These are phyloP conservation scores for Leptopilina myrica DNA, from an alignment of 2,888 invertebrate species.

Conservation along the genomic window DNA sequence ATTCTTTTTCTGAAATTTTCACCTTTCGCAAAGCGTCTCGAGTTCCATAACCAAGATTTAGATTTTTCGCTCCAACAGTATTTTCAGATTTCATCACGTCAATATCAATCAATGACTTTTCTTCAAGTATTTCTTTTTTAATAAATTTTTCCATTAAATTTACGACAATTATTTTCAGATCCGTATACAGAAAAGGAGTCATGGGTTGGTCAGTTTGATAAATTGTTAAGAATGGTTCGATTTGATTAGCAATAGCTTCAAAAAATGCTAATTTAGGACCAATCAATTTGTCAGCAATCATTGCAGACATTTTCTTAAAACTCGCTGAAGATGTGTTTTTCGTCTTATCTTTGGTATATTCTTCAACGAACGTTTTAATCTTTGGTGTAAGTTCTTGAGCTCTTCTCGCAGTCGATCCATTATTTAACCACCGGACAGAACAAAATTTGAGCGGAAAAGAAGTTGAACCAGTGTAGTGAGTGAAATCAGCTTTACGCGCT, in stretches of 20 bases:
- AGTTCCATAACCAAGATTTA: slow-evolving; percentile 35
- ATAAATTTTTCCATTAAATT: slow-evolving; percentile 45
- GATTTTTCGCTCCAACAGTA: slow-evolving; percentile 11
- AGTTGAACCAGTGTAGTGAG: slow-evolving; percentile 45
- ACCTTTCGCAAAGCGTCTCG: slow-evolving; percentile 23
- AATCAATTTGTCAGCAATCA: slow-evolving; percentile 15
- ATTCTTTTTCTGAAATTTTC: slow-evolving; percentile 28
- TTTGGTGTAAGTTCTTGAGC: slow-evolving; percentile 51
- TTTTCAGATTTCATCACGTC: slow-evolving; percentile 4
- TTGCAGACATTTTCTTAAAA: background rate
- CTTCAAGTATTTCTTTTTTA: slow-evolving; percentile 38
- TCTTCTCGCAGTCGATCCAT: slow-evolving; percentile 52
- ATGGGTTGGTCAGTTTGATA: slow-evolving; percentile 55
- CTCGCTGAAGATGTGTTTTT: slow-evolving; percentile 19
- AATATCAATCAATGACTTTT: background rate
- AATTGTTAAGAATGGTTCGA: slow-evolving; percentile 54
- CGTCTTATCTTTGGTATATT: slow-evolving; percentile 20
- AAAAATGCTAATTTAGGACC: slow-evolving; percentile 53
- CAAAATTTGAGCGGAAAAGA: slow-evolving; percentile 64
- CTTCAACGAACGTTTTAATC: slow-evolving; percentile 48
- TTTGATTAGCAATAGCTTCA: slow-evolving; percentile 45
- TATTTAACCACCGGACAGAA: slow-evolving; percentile 60
- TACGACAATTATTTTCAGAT: slow-evolving; percentile 16
- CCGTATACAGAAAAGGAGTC: slow-evolving; percentile 52
- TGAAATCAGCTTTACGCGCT: slow-evolving; percentile 62